Conservation (phyloP, 2,888 invertebrate genomes). For the Rhodophaea formosa region DNA sequence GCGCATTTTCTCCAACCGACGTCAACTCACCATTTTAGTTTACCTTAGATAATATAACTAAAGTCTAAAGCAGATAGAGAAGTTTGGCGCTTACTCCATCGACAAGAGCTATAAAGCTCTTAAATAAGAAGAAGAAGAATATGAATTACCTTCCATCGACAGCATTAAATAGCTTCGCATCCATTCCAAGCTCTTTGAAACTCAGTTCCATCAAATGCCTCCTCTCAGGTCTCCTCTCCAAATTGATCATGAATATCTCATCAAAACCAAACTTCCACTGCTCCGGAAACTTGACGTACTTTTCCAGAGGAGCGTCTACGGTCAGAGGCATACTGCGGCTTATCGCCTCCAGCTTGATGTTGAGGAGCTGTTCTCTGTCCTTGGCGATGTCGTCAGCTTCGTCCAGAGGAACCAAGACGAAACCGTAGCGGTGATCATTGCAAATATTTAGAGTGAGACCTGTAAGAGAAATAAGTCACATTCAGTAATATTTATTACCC, state of each 20-base stretch:
- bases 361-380: slow-evolving; percentile 87
- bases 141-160: slow-evolving; percentile 90
- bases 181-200: slow-evolving; percentile 90
- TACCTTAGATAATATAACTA: too few relatives aligned
- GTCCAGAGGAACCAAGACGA: slow-evolving; percentile 90
- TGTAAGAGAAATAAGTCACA: slow-evolving; percentile 27
- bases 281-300: slow-evolving; percentile 54
- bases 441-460: slow-evolving; percentile 80
- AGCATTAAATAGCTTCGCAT: slow-evolving; percentile 88
- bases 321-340: slow-evolving; percentile 77
- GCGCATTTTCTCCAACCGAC: too few relatives aligned
- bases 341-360: slow-evolving; percentile 88
- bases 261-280: slow-evolving; percentile 87
- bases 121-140: too few relatives aligned
- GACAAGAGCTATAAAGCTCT: not conserved
- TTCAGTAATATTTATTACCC: not conserved
- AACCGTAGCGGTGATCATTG: slow-evolving; percentile 92
- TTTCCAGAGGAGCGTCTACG: slow-evolving; percentile 58
- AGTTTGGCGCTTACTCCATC: too few relatives aligned
- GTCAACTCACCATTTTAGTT: too few relatives aligned
- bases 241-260: slow-evolving; percentile 95
- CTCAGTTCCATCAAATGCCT: slow-evolving; percentile 88
- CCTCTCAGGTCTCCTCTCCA: slow-evolving; percentile 90
- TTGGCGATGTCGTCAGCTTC: slow-evolving; percentile 81
- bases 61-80: too few relatives aligned